These are phyloP conservation scores for Menura novaehollandiae DNA, from an alignment of 2,113 vertebrate species.

Conservation along the genomic window DNA sequence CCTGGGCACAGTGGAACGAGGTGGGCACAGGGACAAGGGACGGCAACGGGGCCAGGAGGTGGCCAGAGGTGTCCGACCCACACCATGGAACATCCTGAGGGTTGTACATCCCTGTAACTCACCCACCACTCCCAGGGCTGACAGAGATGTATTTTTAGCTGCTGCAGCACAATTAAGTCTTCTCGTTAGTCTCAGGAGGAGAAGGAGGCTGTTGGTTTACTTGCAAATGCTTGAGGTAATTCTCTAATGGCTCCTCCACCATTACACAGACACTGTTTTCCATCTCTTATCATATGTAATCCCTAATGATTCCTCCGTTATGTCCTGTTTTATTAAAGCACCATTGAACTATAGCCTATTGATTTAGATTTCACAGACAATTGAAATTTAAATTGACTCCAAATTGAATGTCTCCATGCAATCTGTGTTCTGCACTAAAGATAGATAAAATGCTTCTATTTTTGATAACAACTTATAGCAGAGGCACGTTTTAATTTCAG, in stretches of 20 bases:
- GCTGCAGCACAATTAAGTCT: slow-evolving; percentile 59
- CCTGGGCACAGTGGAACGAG: accelerated
- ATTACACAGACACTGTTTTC: slow-evolving; percentile 56
- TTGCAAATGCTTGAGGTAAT: slow-evolving; percentile 69
- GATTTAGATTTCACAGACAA: slow-evolving; percentile 86
- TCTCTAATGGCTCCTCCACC: slow-evolving; percentile 69
- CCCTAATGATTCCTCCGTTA: slow-evolving; percentile 77
- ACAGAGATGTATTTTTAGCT: slow-evolving; percentile 60
- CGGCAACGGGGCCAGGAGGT: accelerated
- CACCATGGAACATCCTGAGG: accelerated
- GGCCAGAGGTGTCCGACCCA: accelerated
- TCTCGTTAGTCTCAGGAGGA: slow-evolving; percentile 60
- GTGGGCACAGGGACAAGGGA: background rate
- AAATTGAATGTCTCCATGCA: slow-evolving; percentile 81
- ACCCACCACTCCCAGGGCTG: slow-evolving; percentile 37
- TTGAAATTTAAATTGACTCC: slow-evolving; percentile 84
- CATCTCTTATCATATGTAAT: slow-evolving; percentile 75
- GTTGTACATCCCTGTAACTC: slow-evolving; percentile 12
- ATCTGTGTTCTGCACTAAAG: slow-evolving; percentile 73
- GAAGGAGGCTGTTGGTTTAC: slow-evolving; percentile 64
- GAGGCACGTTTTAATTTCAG: slow-evolving; percentile 67
- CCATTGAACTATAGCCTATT: slow-evolving; percentile 84
- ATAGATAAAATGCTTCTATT: slow-evolving; percentile 77
- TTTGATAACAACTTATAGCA: slow-evolving; percentile 70
- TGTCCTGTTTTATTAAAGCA: slow-evolving; percentile 82